Base-by-base conservation (phyloP, 2,113 vertebrate species). In the Megaceryle torquata region DNA sequence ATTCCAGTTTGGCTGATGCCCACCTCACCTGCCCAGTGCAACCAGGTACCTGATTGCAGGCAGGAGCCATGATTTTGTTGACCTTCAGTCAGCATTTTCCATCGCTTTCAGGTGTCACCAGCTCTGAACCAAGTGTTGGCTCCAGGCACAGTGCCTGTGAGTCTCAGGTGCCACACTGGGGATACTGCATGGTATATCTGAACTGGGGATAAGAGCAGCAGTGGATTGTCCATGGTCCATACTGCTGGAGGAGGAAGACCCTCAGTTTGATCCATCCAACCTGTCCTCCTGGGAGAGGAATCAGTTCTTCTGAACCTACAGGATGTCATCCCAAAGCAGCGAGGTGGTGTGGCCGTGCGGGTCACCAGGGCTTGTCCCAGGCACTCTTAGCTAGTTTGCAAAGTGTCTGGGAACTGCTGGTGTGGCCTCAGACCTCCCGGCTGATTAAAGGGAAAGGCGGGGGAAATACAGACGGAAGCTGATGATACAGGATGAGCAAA, bases 31-130 rank as follows among this genome's bases (percentile, higher is more conserved):
- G 6, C 51, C 57, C 35, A 8, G 16, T 4, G 21, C 65, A 48
- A 6, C 0, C 2, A 4, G 26, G 35, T 4, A 28, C 35, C 13
- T 3, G 2, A 12, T 0, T 9, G 25, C 48, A 17, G 61, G 33
- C 35, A 61, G 75, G 57, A 82, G 0, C 6, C 48, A 2, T 1
- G 1, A 18, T 25, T 31, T 44, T 19, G 43, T 43, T 1, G 1
- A 53, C 15, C 35, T 26, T 61, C 60, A 74, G 21, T 21, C 54
- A 54, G 10, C 10, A 10, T 44, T 44, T 51, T 10, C 60, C 37
- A 3, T 18, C 11, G 1, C n/a, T 50, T 53, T 21, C 31, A 2
- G 41, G n/a, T 22, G 25, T 26, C 51, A 4, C n/a, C 57, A 8
- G 11, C 67, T 48, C 76, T 12, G 14, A 50, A 1, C 15, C 18